phyloP scores from a whole-genome alignment of 2,888 invertebrate species.

The Thera obeliscata region DNA sequence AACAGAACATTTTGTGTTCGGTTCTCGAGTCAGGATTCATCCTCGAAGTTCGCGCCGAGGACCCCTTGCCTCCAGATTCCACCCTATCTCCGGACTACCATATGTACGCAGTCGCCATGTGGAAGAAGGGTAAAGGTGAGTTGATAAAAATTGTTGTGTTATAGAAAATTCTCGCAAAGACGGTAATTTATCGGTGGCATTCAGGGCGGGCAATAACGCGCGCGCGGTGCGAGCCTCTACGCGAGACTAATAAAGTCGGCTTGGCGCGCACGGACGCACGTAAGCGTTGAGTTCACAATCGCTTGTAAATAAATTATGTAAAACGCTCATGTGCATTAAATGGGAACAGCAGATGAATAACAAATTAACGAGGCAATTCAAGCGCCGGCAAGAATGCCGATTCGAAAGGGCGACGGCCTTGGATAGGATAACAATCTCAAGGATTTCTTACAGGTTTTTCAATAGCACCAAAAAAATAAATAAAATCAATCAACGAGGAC shows the following conservation, averaged over 20 bases:
- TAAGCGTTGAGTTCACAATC: conserved; percentile 59
- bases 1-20: conserved; percentile 88
- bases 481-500: conserved; percentile 29
- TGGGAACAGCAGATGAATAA: conserved; percentile 54
- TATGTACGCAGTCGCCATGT: conserved; percentile 88
- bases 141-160: conserved; percentile 45
- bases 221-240: conserved; percentile 48
- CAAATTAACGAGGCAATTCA: conserved; percentile 49
- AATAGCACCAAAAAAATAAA: conserved; percentile 31
- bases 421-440: conserved; percentile 34
- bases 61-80: conserved; percentile 76
- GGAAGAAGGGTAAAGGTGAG: conserved; percentile 89
- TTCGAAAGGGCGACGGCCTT: conserved; percentile 54
- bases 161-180: conserved; percentile 7
- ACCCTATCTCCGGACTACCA: conserved; percentile 80
- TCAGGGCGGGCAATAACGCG: conserved; percentile 57
- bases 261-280: conserved; percentile 62
- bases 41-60: conserved; percentile 85
- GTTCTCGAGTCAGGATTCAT: conserved; percentile 90
- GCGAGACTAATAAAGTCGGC: conserved; percentile 65
- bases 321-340: conserved; percentile 45
- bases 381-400: conserved; percentile 40
- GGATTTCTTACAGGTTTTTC: conserved; percentile 37
- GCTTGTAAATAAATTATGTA: conserved; percentile 70
- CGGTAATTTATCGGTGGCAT: conserved; percentile 12